Percentiles rank a stretch among this genome's conserved stretches.
Conservation (phyloP, 2,888 invertebrate species). For the Mimas tiliae region DNA sequence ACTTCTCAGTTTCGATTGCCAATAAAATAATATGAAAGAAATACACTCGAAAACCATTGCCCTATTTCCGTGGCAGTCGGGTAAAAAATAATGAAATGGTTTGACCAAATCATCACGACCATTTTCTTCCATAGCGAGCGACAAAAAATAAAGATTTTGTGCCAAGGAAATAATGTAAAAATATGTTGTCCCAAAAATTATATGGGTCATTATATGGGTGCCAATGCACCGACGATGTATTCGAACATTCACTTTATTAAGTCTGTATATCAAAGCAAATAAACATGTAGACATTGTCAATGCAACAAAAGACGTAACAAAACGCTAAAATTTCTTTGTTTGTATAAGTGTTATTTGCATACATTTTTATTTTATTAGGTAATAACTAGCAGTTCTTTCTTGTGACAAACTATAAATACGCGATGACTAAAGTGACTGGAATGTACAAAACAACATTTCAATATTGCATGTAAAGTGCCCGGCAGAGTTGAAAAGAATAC, state of each 20-base stretch:
- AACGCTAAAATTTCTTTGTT: conserved; percentile 11
- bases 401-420: conserved; percentile 2
- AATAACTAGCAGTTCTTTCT: not conserved
- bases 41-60: too few species aligned
- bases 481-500: not conserved
- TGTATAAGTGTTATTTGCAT: conserved; percentile 11
- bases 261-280: not conserved
- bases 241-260: not conserved
- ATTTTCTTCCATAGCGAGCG: too few species aligned
- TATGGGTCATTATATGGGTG: too few species aligned
- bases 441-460: not conserved
- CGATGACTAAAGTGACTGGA: not conserved
- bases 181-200: too few species aligned
- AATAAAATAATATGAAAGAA: too few species aligned
- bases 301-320: conserved; percentile 9
- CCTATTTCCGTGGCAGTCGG: too few species aligned
- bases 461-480: not conserved
- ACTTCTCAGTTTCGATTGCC: too few species aligned
- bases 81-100: too few species aligned
- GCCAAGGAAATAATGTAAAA: too few species aligned
- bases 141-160: too few species aligned
- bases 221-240: too few species aligned
- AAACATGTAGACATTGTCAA: not conserved
- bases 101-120: too few species aligned
- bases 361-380: conserved; percentile 6